phyloP scores from a whole-genome alignment of 1,140 invertebrate genomes.

The Apis mellifera region DNA sequence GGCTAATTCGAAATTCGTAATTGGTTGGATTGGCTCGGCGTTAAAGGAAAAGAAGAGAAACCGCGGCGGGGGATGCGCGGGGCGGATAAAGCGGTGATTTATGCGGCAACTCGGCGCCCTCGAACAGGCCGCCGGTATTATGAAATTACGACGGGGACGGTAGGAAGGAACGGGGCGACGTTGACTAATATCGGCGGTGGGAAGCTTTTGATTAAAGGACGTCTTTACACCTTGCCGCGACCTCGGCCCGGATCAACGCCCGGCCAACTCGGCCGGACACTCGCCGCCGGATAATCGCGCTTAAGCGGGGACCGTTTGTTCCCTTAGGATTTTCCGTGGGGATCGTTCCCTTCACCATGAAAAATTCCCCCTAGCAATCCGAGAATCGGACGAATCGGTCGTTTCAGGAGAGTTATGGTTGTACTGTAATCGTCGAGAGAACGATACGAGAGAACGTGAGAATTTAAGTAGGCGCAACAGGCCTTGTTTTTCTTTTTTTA shows the following conservation, averaged over 20 bases:
- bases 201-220: constrained; percentile 49
- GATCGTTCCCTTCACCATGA: background rate
- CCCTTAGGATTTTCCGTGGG: background rate
- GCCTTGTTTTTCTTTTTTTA: no score
- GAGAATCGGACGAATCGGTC: no score
- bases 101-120: constrained; percentile 24
- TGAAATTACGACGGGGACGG: constrained; percentile 47
- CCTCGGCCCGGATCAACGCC: constrained; percentile 26
- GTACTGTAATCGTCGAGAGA: no score
- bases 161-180: constrained; percentile 36
- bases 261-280: background rate
- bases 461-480: no score
- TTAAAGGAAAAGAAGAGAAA: constrained; percentile 3
- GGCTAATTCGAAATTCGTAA: constrained; percentile 33
- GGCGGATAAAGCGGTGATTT: constrained; percentile 49
- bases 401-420: no score
- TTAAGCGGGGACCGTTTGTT: background rate
- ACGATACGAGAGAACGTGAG: background rate
- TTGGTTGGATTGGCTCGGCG: constrained; percentile 4
- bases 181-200: constrained; percentile 48
- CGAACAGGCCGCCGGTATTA: constrained; percentile 19
- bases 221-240: constrained; percentile 41
- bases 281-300: background rate
- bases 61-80: constrained; percentile 3
- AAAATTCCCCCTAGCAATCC: background rate